Percentiles rank a stretch among this genome's conserved stretches.
Evolutionary conservation across 2,888 invertebrate species (phyloP).

Genomic region (Clostera curtula): DNA sequence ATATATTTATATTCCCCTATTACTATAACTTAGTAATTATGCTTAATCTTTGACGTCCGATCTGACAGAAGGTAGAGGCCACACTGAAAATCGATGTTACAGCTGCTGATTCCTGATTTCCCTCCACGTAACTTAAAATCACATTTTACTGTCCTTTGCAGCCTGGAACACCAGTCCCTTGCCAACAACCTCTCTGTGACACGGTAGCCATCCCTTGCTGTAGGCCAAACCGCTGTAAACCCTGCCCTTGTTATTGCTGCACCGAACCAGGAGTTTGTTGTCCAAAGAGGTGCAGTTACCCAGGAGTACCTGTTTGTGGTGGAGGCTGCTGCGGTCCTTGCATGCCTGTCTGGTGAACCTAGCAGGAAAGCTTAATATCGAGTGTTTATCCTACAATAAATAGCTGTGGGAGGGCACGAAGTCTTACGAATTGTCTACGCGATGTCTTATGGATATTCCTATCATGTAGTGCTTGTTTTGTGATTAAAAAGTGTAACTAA

Average conservation of each 20-base stretch:
- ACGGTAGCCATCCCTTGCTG: slow-evolving; percentile 69
- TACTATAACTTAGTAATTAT: too few relatives aligned
- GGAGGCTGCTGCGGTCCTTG: slow-evolving; percentile 51
- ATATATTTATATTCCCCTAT: too few relatives aligned
- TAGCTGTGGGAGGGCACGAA: too few relatives aligned
- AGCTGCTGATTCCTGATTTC: too few relatives aligned
- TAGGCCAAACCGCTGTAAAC: slow-evolving; percentile 68
- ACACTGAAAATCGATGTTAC: too few relatives aligned
- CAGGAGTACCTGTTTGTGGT: slow-evolving; percentile 54
- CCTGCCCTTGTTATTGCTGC: slow-evolving; percentile 73
- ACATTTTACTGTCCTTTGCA: slow-evolving; percentile 26
- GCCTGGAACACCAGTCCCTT: slow-evolving; percentile 38
- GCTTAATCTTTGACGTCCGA: too few relatives aligned
- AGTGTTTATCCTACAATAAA: slow-evolving; percentile 1
- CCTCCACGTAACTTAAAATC: too few relatives aligned
- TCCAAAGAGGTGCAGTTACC: slow-evolving; percentile 59
- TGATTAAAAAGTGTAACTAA: too few relatives aligned
- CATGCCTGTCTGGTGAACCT: slow-evolving; percentile 67
- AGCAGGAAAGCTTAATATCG: slow-evolving; percentile 10
- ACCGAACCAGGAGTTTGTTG: slow-evolving; percentile 49
- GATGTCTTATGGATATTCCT: too few relatives aligned
- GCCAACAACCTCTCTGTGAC: slow-evolving; percentile 35
- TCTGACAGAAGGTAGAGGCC: too few relatives aligned
- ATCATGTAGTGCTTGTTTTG: too few relatives aligned
- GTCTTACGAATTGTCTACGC: too few relatives aligned